These are phyloP conservation scores for Cataglyphis altisquamis DNA, from an alignment of 2,888 invertebrate species.

Conservation along the genomic window DNA sequence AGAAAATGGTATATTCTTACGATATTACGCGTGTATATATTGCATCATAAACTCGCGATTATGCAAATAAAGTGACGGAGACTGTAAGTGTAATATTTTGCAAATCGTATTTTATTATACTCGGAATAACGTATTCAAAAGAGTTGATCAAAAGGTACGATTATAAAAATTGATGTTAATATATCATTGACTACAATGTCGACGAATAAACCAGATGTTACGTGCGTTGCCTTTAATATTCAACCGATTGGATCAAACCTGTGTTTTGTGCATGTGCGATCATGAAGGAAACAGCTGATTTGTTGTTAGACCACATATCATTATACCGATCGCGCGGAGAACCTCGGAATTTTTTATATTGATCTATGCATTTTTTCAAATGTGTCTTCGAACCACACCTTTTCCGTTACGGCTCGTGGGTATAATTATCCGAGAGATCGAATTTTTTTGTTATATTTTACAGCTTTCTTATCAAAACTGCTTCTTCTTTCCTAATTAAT, in stretches of 20 bases:
- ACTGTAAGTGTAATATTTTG: not conserved
- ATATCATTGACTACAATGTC: not conserved
- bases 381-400: conserved; percentile 26
- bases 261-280: not conserved
- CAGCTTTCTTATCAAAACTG: conserved; percentile 11
- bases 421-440: conserved; percentile 25
- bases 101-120: not conserved
- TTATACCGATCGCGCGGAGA: not conserved
- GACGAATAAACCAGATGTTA: not conserved
- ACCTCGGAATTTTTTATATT: not conserved
- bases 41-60: not conserved
- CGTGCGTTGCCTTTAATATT: not conserved
- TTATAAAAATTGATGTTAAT: conserved; percentile 9
- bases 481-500: conserved; percentile 12
- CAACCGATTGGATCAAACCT: not conserved
- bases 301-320: not conserved
- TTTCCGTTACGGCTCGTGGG: conserved; percentile 17
- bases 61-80: not conserved
- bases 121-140: not conserved
- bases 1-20: not conserved
- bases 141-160: not conserved
- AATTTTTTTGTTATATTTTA: not conserved
- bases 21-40: not conserved
- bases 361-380: conserved; percentile 17
- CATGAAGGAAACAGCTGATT: not conserved